Evolutionary conservation across 1,140 invertebrate species (phyloP).

Genomic region (Zeugodacus cucurbitae): DNA sequence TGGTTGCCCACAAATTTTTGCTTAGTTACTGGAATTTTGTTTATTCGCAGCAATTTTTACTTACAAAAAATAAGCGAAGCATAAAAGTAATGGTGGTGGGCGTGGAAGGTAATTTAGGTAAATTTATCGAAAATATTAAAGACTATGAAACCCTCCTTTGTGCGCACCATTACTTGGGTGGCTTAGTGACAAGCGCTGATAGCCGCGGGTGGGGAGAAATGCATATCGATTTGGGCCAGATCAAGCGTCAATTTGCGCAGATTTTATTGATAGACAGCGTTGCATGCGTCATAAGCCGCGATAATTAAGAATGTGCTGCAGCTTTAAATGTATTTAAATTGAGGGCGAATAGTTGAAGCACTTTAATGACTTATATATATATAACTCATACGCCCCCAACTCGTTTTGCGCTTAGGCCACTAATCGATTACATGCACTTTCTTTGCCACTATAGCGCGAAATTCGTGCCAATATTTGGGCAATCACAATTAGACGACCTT

Average conservation of each 20-base stretch:
- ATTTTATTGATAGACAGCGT: background rate
- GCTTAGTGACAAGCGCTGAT: background rate
- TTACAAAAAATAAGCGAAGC: background rate
- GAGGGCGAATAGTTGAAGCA: too few relatives aligned
- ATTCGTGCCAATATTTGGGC: background rate
- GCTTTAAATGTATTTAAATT: too few relatives aligned
- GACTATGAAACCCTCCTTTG: too few relatives aligned
- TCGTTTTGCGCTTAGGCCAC: background rate
- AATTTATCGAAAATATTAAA: background rate
- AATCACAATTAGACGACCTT: conserved; percentile 1
- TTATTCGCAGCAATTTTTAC: background rate
- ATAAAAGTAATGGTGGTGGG: background rate
- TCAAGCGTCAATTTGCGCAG: background rate
- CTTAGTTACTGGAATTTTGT: conserved; percentile 25
- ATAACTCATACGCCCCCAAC: too few relatives aligned
- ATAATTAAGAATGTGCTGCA: too few relatives aligned
- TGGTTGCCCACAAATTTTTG: conserved; percentile 31
- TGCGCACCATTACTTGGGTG: background rate
- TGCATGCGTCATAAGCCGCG: background rate
- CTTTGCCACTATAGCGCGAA: background rate
- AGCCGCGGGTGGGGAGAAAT: background rate
- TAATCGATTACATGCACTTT: background rate
- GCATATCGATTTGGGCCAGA: background rate
- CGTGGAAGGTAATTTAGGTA: background rate
- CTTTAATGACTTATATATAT: too few relatives aligned